Evolutionary conservation across 2,797 vertebrate species (phyloP), one percentile per base, ranked within the genome.

Genomic region (Tiaroga cobitis): DNA sequence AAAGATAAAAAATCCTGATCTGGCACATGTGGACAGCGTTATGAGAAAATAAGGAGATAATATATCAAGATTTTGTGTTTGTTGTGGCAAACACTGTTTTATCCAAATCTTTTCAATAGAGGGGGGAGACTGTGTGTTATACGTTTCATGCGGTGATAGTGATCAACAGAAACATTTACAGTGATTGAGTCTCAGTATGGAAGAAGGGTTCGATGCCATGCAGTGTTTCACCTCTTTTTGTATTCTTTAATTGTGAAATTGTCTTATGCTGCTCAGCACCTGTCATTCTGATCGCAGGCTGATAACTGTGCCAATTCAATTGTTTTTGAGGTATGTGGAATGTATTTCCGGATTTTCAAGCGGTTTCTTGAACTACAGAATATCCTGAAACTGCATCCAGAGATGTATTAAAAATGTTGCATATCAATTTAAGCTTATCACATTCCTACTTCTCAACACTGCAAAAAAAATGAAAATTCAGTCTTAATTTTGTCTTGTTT

Each of bases 301-400:
- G 84, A 88, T 72, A 81, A 74, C 86, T 85, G 89, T 86, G 88
- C 87, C 89, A 88, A 81, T 75, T 61, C 13, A 87, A 32, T 46
- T 61, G 59, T 49, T 65, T 59, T 73, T 41, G 68, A 70, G 74
- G 67, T 78, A 68, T 29, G 69, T 59, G 74, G 85, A 88, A 86
- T 87, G 85, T 90, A 87, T 63, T 73, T 69, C 26, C 74, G 26
- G 79, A 73, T 75, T 41, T 73, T 24, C 18, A 56, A 61, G 67
- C 65, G 19, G 82, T 77, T 39, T 46, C 34, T 72, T 59, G 65
- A 83, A 56, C 41, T 39, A 41, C 61, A 54, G 43, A 46, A 78
- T 26, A 54, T 69, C 54, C 10, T 16, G 56, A 63, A 70, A 56
- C 19, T 46, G 54, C 21, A 43, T 49, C 2, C 5, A 41, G 59